These are phyloP conservation scores for Saguinus imperator DNA, from an alignment of 2,113 vertebrate species.

Conservation along the genomic window DNA sequence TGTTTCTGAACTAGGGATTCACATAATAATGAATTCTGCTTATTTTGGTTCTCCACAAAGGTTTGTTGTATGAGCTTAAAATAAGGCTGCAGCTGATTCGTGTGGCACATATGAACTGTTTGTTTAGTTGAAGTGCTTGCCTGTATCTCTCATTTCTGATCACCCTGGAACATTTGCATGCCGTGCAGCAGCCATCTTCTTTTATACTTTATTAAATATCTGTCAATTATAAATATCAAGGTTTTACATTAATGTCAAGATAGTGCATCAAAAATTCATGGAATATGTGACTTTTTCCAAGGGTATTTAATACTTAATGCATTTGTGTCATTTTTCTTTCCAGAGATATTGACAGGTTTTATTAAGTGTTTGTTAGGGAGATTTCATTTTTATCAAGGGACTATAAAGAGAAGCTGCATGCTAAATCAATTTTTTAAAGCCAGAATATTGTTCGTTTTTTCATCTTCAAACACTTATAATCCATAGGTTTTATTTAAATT, in stretches of 20 bases:
- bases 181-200: constrained; percentile 82
- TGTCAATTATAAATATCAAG: constrained; percentile 92
- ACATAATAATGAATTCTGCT: constrained; percentile 62
- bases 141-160: constrained; percentile 79
- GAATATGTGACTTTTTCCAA: constrained; percentile 89
- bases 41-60: constrained; percentile 73
- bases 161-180: constrained; percentile 83
- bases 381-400: constrained; percentile 88
- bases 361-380: constrained; percentile 92
- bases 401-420: constrained; percentile 86
- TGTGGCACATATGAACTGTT: constrained; percentile 74
- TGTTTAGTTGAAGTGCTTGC: constrained; percentile 80
- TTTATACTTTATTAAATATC: constrained; percentile 89
- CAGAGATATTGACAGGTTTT: constrained; percentile 90
- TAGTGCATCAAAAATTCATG: constrained; percentile 93
- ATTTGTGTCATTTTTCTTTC: constrained; percentile 91
- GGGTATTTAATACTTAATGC: constrained; percentile 92
- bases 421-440: constrained; percentile 87
- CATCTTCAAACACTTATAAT: constrained; percentile 80
- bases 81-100: constrained; percentile 65
- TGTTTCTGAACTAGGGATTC: constrained; percentile 70
- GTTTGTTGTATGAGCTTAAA: constrained; percentile 76
- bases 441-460: constrained; percentile 83
- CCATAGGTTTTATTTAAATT: constrained; percentile 79
- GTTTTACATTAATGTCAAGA: constrained; percentile 93